Base-by-base conservation (phyloP, 2,797 vertebrate species). In the Meda fulgida region DNA sequence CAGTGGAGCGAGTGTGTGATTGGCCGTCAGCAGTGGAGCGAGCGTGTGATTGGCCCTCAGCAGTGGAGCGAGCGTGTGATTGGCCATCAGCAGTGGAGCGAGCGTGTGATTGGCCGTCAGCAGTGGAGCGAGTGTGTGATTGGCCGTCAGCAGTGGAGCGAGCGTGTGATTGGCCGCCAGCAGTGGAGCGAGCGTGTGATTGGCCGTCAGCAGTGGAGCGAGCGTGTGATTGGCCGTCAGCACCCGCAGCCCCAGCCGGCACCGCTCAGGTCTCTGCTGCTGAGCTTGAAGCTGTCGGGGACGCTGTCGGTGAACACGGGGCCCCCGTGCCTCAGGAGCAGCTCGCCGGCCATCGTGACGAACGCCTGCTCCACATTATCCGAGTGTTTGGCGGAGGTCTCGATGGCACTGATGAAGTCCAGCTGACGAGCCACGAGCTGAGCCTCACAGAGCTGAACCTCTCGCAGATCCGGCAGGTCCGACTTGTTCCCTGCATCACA, bases 331-430 rank as follows among this genome's bases (percentile, higher is more conserved):
- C 96, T 91, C 91, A 96, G 87, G 91, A 97, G 96, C 67, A 97
- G 95, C 91, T 97, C 96, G 0, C 93, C 93, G 36, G 96, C 96
- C 94, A 97, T 93, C 91, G 96, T 93, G 86, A 93, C 89, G 90
- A 97, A 97, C n/a, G 96, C 96, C 88, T 96, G 95, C 46, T 97
- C 96, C 91, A 97, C 96, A 0, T 97, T 97, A 93, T 93, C 96
- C 34, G 96, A 95, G 90, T 97, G 96, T 80, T 97, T 97, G 0
- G 96, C 96, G 0, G 96, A 97, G 0, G 96, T 97, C 91, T 97
- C 96, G 21, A 97, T 94, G 92, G 95, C 95, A 80, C 93, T 94
- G 85, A 96, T 92, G 90, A 96, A 96, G 79, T 96, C 96, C 0
- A 96, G 93, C 84, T 86, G 95, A 85, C 93, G 92, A 10, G 95